These are phyloP conservation scores for Thamnophis elegans DNA, from an alignment of 2,797 vertebrate species.

Conservation along the genomic window DNA sequence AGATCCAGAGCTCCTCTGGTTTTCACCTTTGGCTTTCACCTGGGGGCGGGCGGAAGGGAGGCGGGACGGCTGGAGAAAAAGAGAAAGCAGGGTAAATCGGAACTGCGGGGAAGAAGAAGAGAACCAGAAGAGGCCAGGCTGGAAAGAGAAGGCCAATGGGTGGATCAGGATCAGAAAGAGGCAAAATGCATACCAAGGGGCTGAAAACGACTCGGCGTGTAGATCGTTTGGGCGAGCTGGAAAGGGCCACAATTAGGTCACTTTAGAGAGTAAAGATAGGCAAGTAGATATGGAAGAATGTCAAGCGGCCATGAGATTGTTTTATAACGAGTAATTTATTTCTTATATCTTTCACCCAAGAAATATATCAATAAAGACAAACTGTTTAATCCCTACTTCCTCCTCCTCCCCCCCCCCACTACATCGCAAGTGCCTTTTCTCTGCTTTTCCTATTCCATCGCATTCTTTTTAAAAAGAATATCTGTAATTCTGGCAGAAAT, in stretches of 20 bases:
- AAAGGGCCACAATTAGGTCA: neutral
- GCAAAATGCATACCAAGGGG: neutral
- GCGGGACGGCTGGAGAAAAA: neutral
- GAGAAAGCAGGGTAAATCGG: neutral
- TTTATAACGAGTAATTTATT: neutral
- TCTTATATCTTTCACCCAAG: neutral
- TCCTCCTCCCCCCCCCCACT: no score
- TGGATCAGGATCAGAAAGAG: neutral
- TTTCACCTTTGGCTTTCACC: no score
- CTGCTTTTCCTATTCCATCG: neutral
- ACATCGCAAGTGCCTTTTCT: neutral
- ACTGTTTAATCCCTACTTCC: slow-evolving; percentile 61
- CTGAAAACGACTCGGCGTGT: neutral
- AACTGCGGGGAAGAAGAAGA: neutral
- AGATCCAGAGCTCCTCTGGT: no score
- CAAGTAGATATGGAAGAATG: neutral
- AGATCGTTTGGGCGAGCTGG: neutral
- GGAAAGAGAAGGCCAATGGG: neutral
- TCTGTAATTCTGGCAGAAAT: slow-evolving; percentile 82
- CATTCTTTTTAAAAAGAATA: slow-evolving; percentile 65
- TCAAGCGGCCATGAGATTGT: neutral
- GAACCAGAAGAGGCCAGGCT: neutral
- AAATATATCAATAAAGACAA: slow-evolving; percentile 47
- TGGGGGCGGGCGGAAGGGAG: neutral
- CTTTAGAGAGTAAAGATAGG: neutral